Base-by-base conservation (phyloP, 1,140 invertebrate species). In the Sycophila sp. region DNA sequence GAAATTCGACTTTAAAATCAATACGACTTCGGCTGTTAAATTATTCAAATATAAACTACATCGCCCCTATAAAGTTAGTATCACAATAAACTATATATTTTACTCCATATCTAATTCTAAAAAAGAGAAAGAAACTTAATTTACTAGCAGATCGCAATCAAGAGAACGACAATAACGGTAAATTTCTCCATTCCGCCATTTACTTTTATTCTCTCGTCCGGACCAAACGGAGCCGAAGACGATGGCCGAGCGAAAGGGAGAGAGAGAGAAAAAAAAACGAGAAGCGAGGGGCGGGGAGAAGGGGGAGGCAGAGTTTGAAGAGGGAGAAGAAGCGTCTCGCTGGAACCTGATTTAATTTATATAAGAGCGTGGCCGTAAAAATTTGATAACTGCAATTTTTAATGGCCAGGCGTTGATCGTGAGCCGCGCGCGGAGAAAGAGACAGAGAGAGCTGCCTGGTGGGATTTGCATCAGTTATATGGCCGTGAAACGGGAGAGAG, bases 381-480 rank as follows among this genome's bases (percentile, higher is more conserved):
- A 70, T 72, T 67, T 72, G 70, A 72, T 66, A 66, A 67, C 63
- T 67, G 62, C 64, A 65, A 67, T 66, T 66, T 70, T 70, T 70
- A 70, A 70, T 64, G 60, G 53, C 49, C 24, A 47, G 19, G 28
- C 67, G 66, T 66, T 59, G 71, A 49, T 58, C 56, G 66, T 28
- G 60, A 55, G 40, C 71, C n/a, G n/a, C n/a, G 42, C 42, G 42
- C 42, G 42, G 8, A 19, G 42, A 45, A 19, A n/a, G 42, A n/a
- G 42, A 45, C 42, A 22, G 24, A 22, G 11, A 38, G 24, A 24
- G 42, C 68, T 45, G 32, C 32, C 66, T 69, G 71, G 72, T 69
- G 71, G 74, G 75, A 78, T 81, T 77, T 78, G 78, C 78, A 75
- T 81, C 64, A 62, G 66, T 71, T 74, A 78, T 75, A 72, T 63